These are phyloP conservation scores for Athalia rosae DNA, from an alignment of 2,888 invertebrate genomes.

Conservation along the genomic window DNA sequence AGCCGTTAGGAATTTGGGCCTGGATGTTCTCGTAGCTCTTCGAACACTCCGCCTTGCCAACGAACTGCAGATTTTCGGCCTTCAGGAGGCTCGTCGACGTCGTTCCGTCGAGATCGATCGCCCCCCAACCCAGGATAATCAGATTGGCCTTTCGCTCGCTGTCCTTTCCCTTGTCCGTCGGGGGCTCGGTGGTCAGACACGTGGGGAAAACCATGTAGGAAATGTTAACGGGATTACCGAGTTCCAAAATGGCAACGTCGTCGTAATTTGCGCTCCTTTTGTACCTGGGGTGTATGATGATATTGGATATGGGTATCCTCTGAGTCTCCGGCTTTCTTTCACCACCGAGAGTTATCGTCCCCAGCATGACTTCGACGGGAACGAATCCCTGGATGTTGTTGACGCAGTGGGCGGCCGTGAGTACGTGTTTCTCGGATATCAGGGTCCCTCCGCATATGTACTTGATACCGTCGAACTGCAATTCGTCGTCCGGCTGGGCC, in stretches of 20 bases:
- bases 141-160: conserved; percentile 52
- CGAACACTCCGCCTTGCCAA: conserved; percentile 56
- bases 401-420: conserved; percentile 69
- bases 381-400: conserved; percentile 56
- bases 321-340: conserved; percentile 48
- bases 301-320: conserved; percentile 56
- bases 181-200: conserved; percentile 58
- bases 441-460: conserved; percentile 66
- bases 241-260: conserved; percentile 64
- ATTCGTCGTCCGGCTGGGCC: conserved; percentile 1
- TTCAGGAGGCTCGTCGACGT: conserved; percentile 57
- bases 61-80: conserved; percentile 59
- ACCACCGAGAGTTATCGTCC: background rate
- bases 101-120: conserved; percentile 52
- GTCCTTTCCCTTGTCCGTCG: conserved; percentile 42
- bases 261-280: conserved; percentile 59
- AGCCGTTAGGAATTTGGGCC: conserved; percentile 58
- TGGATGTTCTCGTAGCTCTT: conserved; percentile 52
- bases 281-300: conserved; percentile 62
- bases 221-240: conserved; percentile 54
- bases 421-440: conserved; percentile 60
- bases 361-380: conserved; percentile 59
- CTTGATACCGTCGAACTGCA: conserved; percentile 48
- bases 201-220: conserved; percentile 59
- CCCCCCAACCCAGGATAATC: conserved; percentile 65